Evolutionary conservation across 2,113 vertebrate genomes (phyloP).

Genomic region (Diglossa brunneiventris): DNA sequence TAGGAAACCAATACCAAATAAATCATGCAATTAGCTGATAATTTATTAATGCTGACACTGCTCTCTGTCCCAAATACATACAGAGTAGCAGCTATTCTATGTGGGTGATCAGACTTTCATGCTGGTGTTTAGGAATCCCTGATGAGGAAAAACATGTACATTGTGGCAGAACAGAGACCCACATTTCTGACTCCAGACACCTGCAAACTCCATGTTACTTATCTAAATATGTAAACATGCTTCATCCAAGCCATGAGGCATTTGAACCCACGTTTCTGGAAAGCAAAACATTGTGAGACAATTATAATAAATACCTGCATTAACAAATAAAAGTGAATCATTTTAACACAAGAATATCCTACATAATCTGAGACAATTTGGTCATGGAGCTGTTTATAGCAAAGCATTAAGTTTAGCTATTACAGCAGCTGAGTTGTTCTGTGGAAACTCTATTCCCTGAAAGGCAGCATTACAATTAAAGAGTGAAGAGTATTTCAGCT

Average conservation of each 20-base stretch:
- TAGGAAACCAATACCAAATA: background rate
- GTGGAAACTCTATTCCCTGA: slow-evolving; percentile 33
- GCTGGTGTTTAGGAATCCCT: background rate
- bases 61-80: background rate
- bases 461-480: slow-evolving; percentile 46
- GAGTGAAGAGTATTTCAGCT: slow-evolving; percentile 47
- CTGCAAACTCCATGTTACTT: background rate
- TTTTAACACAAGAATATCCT: background rate
- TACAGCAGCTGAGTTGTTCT: background rate
- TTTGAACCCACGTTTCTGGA: background rate
- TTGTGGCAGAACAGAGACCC: background rate
- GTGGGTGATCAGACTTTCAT: background rate
- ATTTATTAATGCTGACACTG: background rate
- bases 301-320: background rate
- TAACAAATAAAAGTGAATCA: background rate
- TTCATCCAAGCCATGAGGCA: background rate
- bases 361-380: background rate
- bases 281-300: background rate
- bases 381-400: background rate
- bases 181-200: background rate
- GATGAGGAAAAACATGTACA: background rate
- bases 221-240: background rate
- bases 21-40: background rate
- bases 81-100: background rate
- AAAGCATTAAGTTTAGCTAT: background rate